phyloP scores from a whole-genome alignment of 2,797 vertebrate species.

The Manis javanica region DNA sequence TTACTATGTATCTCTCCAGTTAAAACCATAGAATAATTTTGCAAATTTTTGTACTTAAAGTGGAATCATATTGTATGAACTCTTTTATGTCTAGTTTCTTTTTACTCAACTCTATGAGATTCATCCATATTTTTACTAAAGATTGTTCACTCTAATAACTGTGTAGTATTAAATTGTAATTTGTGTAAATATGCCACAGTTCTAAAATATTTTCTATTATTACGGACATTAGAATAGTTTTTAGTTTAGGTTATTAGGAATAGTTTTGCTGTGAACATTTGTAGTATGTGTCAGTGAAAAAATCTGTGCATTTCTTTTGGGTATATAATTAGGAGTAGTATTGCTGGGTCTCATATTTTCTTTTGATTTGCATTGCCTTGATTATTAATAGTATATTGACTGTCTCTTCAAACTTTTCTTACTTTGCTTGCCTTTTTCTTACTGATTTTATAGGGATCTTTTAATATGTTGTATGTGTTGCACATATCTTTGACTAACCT shows the following conservation, averaged over 20 bases:
- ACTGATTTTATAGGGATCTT: neutral
- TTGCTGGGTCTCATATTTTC: neutral
- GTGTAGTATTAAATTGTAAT: neutral
- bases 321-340: neutral
- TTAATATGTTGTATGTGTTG: neutral
- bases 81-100: neutral
- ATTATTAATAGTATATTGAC: neutral
- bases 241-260: neutral
- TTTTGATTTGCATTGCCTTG: neutral
- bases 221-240: neutral
- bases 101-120: neutral
- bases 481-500: neutral
- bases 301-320: neutral
- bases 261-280: conserved; percentile 32
- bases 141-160: neutral
- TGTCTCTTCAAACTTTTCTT: neutral
- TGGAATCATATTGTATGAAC: neutral
- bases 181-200: neutral
- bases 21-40: neutral
- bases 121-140: neutral
- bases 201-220: neutral
- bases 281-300: conserved; percentile 2
- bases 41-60: neutral
- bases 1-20: neutral
- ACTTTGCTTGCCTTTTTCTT: conserved; percentile 11